Base-by-base conservation (phyloP, 2,888 invertebrate species). In the Drosophila neotestacea region DNA sequence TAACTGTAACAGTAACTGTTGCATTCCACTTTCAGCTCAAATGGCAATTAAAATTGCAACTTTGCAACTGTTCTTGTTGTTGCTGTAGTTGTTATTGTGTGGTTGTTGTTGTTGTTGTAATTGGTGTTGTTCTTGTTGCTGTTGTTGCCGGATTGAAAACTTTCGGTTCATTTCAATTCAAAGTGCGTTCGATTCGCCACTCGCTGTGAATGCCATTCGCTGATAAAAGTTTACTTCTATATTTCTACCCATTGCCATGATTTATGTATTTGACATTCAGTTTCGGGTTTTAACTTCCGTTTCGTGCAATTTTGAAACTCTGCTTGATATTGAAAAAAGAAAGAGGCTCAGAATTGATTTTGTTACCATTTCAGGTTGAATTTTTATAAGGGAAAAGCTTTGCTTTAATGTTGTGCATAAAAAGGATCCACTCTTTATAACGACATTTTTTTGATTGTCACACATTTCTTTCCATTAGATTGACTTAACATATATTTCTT, bases 41-140 rank as follows among this genome's bases (percentile, higher is more conserved):
- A 71, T 50, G 70, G 61, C 74, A 77, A 77, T 78, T 78, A 78
- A 71, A 67, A 70, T 50, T 27, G 51, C 56, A 73, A 60, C 13
- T 61, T 66, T 70, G 27, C 16, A 48, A 36, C 27, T 44, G 34
- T 39, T 61, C 5, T 44, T 58, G 16, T 60, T 36, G 28, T 46
- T 54, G 41, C 54, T 58, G 38, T 22, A 59, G 42, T 46, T 10
- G 50, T 42, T 27, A 27, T 60, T 46, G 30, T 41, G 16, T 27
- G 38, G 5, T 28, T 60, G 34, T 42, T 61, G 36, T 27, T 13
- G 30, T 27, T 44, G 51, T 13, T 38, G 36, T 41, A 44, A 30
- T 62, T 67, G 38, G 38, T 60, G 39, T 46, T n/a, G 22, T 27
- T 54, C 41, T 39, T 11, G 36, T 10, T 2, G 54, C 41, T 54